These are phyloP conservation scores for Salarias fasciatus DNA, from an alignment of 2,797 vertebrate genomes.

Conservation along the genomic window DNA sequence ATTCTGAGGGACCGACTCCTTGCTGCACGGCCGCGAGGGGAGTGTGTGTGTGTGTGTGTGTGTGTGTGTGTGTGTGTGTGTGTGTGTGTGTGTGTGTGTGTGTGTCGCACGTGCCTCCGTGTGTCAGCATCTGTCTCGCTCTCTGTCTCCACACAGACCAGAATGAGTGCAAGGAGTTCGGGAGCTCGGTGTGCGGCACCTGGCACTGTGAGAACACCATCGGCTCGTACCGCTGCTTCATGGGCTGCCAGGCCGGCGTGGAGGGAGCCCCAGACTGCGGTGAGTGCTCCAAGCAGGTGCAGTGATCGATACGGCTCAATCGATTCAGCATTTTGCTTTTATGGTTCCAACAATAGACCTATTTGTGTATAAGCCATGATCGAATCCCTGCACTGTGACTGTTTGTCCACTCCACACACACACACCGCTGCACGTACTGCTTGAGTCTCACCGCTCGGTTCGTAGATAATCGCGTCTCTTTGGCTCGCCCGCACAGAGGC, in stretches of 20 bases:
- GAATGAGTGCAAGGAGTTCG: conserved; percentile 82
- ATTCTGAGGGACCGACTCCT: conserved; percentile 63
- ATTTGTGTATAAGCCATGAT: no score
- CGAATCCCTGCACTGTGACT: no score
- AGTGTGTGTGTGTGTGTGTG: conserved; percentile 42
- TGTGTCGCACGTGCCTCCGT: conserved; percentile 50
- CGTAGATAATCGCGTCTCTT: conserved; percentile 41
- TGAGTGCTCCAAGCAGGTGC: conserved; percentile 50
- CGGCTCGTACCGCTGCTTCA: conserved; percentile 81
- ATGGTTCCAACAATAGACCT: no score
- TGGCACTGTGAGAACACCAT: conserved; percentile 83
- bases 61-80: no score
- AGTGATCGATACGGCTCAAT: no score
- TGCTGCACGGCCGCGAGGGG: conserved; percentile 49
- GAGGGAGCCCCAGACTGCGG: conserved; percentile 71
- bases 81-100: conserved; percentile 45
- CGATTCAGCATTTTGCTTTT: no score
- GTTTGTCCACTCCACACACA: no score
- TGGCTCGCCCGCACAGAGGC: conserved; percentile 41
- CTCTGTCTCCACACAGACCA: conserved; percentile 66
- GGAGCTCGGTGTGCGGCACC: conserved; percentile 75
- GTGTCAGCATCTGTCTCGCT: conserved; percentile 48
- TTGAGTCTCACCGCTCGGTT: conserved; percentile 11
- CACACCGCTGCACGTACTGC: conserved; percentile 1
- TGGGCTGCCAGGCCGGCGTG: conserved; percentile 76